phyloP scores from a whole-genome alignment of 2,888 invertebrate genomes.

The Drosophila merina region DNA sequence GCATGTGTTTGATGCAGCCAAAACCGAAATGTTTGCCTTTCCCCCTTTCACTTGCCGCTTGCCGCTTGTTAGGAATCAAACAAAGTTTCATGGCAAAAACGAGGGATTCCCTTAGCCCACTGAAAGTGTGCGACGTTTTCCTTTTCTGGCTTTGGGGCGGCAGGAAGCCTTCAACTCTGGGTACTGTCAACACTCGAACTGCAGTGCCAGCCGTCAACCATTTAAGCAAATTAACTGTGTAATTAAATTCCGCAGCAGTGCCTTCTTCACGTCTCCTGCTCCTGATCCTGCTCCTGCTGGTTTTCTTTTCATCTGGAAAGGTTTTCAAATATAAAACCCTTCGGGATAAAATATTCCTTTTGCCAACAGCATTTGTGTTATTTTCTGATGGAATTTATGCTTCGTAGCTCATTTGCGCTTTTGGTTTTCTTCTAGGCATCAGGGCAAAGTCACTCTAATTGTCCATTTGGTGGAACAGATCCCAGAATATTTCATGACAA shows the following conservation, averaged over 20 bases:
- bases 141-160: background rate
- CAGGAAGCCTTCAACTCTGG: background rate
- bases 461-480: conserved; percentile 37
- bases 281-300: background rate
- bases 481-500: conserved; percentile 46
- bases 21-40: conserved; percentile 56
- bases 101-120: conserved; percentile 4
- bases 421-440: conserved; percentile 34
- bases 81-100: conserved; percentile 51
- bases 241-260: conserved; percentile 30
- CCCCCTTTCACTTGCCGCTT: background rate
- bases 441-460: conserved; percentile 45
- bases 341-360: background rate
- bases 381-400: conserved; percentile 29
- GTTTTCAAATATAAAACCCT: too few species aligned
- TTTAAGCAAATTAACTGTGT: conserved; percentile 67
- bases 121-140: background rate
- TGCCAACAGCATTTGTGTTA: background rate
- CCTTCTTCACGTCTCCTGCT: background rate
- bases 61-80: conserved; percentile 28
- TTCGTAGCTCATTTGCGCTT: conserved; percentile 51
- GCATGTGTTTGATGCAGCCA: conserved; percentile 65
- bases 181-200: conserved; percentile 46
- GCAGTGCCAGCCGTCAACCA: conserved; percentile 34
- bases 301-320: background rate